Base-by-base conservation (phyloP, 2,797 vertebrate genomes). In the Phyllotis vaccarum region DNA sequence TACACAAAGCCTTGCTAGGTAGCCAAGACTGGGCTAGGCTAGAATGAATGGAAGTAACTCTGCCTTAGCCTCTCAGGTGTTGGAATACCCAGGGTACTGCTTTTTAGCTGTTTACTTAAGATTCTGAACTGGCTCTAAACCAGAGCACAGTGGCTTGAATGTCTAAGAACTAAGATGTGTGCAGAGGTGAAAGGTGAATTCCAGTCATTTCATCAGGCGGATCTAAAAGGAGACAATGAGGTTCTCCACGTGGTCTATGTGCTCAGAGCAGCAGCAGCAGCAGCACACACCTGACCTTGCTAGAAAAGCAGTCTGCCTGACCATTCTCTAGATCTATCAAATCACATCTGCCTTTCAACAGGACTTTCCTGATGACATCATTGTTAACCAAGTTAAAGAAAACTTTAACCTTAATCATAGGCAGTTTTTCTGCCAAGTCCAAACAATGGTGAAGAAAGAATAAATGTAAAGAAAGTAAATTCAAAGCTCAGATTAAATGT, bases 341-440 rank as follows among this genome's bases (percentile, higher is more conserved):
- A 79, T 46, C 31, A 68, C 91, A 86, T 75, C 54, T 76, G 14
- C 58, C 95, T 56, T 88, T 95, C 75, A 93, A 95, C 43, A 86
- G 94, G 70, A 91, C 68, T 79, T 27, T 21, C 49, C 40, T 89
- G 43, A 75, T 89, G n/a, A 52, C 3, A 92, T 34, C 13, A 93
- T 40, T 13, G 31, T 46, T 31, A 81, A 31, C 88, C 17, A 88
- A 78, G 46, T 83, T 43, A 68, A 68, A 93, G 72, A 82, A 82
- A 52, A 93, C 72, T 31, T 31, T 92, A 13, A 74, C 76, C n/a
- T 22, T 92, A 14, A 78, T 29, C 31, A 82, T 12, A 56, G 5
- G n/a, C 75, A 24, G 17, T 91, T 95, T 80, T 96, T 86, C 58
- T 89, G n/a, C 75, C 40, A 80, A 80, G 58, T 66, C 27, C 31